A percentile compares a stretch with the other conserved stretches of the same genome.
These are phyloP conservation scores for Spodoptera picta DNA, from an alignment of 2,888 invertebrate genomes.

Conservation along the genomic window DNA sequence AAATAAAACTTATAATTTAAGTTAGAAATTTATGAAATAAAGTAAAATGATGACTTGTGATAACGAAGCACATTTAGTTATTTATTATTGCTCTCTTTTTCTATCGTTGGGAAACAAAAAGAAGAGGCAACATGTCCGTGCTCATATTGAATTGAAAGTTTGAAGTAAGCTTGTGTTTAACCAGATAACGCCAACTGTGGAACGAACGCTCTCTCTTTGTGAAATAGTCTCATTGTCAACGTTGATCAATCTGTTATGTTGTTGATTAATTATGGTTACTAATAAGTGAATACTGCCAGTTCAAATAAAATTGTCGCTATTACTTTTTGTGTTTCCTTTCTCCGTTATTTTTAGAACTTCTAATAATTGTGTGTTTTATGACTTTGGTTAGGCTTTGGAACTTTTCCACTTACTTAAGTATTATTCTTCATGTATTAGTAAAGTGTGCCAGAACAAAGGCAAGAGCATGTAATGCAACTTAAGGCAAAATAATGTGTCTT, in stretches of 20 bases:
- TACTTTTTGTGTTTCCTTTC: not conserved
- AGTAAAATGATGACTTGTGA: too few species aligned
- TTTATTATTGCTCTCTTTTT: conserved; percentile 44
- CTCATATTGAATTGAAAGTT: conserved; percentile 55
- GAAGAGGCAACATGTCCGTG: conserved; percentile 34
- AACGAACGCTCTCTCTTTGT: conserved; percentile 22
- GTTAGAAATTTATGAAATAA: conserved; percentile 5
- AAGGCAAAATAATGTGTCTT: too few species aligned
- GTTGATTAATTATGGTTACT: conserved; percentile 37
- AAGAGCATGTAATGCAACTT: too few species aligned
- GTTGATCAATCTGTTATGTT: conserved; percentile 23
- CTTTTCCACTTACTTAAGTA: too few species aligned
- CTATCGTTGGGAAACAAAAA: conserved; percentile 52
- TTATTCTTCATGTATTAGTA: too few species aligned
- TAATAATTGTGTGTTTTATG: too few species aligned
- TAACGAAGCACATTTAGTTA: too few species aligned
- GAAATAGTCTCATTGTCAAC: conserved; percentile 30
- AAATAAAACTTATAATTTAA: conserved; percentile 24
- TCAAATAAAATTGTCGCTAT: conserved; percentile 43
- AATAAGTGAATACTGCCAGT: conserved; percentile 55
- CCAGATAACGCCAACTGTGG: conserved; percentile 22
- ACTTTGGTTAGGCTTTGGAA: too few species aligned
- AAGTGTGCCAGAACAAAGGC: too few species aligned
- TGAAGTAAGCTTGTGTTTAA: conserved; percentile 41
- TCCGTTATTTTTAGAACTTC: too few species aligned